Percentiles rank a stretch among this genome's conserved stretches.
Evolutionary conservation across 2,113 vertebrate species (phyloP).

Genomic region (Elachura formosa): DNA sequence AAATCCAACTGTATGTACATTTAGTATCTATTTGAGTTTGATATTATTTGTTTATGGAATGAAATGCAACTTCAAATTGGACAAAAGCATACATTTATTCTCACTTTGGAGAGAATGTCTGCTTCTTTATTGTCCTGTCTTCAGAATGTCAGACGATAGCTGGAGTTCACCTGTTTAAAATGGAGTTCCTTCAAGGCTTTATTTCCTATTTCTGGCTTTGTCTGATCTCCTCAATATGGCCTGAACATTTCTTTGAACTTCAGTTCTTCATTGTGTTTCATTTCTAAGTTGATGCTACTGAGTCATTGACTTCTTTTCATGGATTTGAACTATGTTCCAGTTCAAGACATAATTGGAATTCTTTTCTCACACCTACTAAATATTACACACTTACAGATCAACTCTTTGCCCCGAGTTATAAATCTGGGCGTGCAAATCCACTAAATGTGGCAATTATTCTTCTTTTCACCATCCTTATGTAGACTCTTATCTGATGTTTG

Average conservation of each 20-base stretch:
- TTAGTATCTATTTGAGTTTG: neutral
- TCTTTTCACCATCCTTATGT: neutral
- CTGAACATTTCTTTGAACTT: slow-evolving; percentile 23
- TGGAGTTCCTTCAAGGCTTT: neutral
- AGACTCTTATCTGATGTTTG: neutral
- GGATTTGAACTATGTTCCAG: slow-evolving; percentile 4
- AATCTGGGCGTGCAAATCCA: neutral
- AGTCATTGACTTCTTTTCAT: slow-evolving; percentile 23
- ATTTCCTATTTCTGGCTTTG: slow-evolving; percentile 4
- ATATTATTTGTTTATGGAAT: neutral
- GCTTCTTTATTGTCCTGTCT: neutral
- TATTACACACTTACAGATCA: neutral
- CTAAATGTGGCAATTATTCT: neutral
- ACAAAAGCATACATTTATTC: neutral
- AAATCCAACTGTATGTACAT: neutral
- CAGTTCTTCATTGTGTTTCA: neutral
- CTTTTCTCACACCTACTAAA: slow-evolving; percentile 34
- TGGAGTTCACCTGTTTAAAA: neutral
- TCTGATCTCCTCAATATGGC: neutral
- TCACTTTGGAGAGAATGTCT: neutral
- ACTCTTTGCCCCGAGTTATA: neutral
- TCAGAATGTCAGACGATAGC: neutral
- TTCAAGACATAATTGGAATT: neutral
- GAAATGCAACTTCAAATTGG: neutral
- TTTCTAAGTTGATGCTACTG: neutral